Percentiles rank a stretch among this genome's conserved stretches.
These are phyloP conservation scores for Synergus gifuensis DNA, from an alignment of 2,888 invertebrate genomes.

Conservation along the genomic window DNA sequence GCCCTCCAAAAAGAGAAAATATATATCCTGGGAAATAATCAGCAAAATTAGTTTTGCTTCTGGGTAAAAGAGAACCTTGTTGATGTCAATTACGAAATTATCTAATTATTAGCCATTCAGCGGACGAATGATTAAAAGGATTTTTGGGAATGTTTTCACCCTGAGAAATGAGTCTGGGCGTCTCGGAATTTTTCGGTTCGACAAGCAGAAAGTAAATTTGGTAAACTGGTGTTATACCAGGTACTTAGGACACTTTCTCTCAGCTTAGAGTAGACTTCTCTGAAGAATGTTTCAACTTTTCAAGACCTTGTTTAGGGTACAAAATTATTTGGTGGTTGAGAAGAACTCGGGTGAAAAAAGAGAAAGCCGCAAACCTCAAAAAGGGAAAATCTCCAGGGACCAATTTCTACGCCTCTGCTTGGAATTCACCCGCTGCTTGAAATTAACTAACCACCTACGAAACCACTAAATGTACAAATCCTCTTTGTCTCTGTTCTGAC, in stretches of 20 bases:
- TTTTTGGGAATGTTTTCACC: neutral
- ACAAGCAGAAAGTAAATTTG: conserved; percentile 22
- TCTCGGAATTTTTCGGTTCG: conserved; percentile 25
- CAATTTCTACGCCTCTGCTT: conserved; percentile 39
- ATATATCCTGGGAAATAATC: conserved; percentile 12
- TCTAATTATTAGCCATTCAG: conserved; percentile 31
- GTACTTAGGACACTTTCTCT: conserved; percentile 41
- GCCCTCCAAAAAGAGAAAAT: neutral
- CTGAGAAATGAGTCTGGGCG: conserved; percentile 6
- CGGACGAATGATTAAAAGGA: conserved; percentile 21
- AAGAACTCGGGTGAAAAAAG: conserved; percentile 31
- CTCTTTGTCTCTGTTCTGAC: conserved; percentile 36
- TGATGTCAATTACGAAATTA: conserved; percentile 25
- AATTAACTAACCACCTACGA: conserved; percentile 41
- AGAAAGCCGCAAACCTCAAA: conserved; percentile 39
- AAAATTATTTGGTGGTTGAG: conserved; percentile 33
- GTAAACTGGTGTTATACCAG: conserved; percentile 28
- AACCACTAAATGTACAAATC: conserved; percentile 39
- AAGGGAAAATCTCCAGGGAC: conserved; percentile 31
- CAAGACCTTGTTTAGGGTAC: conserved; percentile 34
- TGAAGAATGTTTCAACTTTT: conserved; percentile 21
- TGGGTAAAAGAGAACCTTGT: neutral
- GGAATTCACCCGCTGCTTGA: conserved; percentile 31
- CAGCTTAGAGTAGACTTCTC: neutral
- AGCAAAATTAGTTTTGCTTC: conserved; percentile 20